phyloP scores from a whole-genome alignment of 2,113 vertebrate species.

The Rhabdomys dilectus region DNA sequence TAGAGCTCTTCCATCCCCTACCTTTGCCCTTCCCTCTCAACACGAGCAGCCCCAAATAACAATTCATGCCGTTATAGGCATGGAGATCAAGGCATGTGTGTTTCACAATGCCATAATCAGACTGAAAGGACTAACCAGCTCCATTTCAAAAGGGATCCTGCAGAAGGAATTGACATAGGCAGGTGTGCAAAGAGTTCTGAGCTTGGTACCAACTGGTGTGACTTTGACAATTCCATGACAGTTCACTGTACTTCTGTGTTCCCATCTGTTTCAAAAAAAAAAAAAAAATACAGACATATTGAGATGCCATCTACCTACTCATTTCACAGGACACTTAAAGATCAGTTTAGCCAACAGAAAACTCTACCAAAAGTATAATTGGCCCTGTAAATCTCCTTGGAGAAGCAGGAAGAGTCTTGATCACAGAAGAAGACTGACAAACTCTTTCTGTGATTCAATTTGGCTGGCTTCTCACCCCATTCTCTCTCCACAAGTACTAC shows the following conservation, averaged over 20 bases:
- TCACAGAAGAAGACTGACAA: background rate
- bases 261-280: slow-evolving; percentile 32
- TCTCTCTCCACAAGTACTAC: background rate
- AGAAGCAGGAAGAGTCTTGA: slow-evolving; percentile 28
- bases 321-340: slow-evolving; percentile 46
- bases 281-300: slow-evolving; percentile 8
- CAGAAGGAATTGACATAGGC: slow-evolving; percentile 37
- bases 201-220: slow-evolving; percentile 11
- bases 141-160: slow-evolving; percentile 39
- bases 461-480: background rate
- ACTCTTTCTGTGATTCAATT: background rate
- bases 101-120: slow-evolving; percentile 46
- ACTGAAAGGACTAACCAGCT: slow-evolving; percentile 31
- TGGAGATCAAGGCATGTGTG: slow-evolving; percentile 32
- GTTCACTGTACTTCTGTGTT: slow-evolving; percentile 24
- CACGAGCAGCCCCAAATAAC: slow-evolving; percentile 42
- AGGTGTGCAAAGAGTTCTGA: slow-evolving; percentile 30
- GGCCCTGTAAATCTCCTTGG: slow-evolving; percentile 23
- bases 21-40: slow-evolving; percentile 30
- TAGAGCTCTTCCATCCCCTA: slow-evolving; percentile 1
- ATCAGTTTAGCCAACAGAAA: slow-evolving; percentile 51
- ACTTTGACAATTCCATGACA: slow-evolving; percentile 42
- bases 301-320: slow-evolving; percentile 27
- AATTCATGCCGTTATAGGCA: slow-evolving; percentile 16
- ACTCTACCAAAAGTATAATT: background rate